Evolutionary conservation across 2,113 vertebrate species (phyloP).

Genomic region (Thermophis baileyi): DNA sequence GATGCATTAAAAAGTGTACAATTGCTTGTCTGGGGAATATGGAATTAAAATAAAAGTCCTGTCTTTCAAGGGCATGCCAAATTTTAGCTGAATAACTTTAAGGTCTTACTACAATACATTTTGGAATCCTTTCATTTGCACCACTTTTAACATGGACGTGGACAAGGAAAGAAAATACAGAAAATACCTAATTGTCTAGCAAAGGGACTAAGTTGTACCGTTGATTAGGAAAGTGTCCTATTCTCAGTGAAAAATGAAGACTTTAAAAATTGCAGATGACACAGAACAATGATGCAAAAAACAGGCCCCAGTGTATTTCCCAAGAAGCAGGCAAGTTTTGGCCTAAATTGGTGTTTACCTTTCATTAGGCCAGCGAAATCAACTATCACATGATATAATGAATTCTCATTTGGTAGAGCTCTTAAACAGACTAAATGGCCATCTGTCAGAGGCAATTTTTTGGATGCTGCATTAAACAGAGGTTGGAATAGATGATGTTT

Average conservation of each 20-base stretch:
- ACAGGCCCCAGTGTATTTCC: neutral
- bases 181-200: neutral
- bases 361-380: neutral
- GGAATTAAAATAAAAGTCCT: neutral
- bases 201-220: neutral
- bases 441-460: neutral
- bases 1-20: neutral
- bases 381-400: neutral
- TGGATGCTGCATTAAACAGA: neutral
- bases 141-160: neutral
- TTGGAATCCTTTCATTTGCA: neutral
- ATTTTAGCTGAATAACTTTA: neutral
- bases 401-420: neutral
- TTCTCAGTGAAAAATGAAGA: neutral
- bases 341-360: neutral
- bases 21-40: neutral
- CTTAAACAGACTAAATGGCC: neutral
- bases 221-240: neutral
- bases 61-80: neutral
- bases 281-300: neutral
- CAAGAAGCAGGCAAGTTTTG: neutral
- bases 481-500: neutral
- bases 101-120: neutral
- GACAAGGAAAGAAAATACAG: neutral
- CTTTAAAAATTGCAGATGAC: neutral